Percentiles rank a stretch among this genome's conserved stretches.
These are phyloP conservation scores for Mus minutoides DNA, from an alignment of 2,797 vertebrate species.

Conservation along the genomic window DNA sequence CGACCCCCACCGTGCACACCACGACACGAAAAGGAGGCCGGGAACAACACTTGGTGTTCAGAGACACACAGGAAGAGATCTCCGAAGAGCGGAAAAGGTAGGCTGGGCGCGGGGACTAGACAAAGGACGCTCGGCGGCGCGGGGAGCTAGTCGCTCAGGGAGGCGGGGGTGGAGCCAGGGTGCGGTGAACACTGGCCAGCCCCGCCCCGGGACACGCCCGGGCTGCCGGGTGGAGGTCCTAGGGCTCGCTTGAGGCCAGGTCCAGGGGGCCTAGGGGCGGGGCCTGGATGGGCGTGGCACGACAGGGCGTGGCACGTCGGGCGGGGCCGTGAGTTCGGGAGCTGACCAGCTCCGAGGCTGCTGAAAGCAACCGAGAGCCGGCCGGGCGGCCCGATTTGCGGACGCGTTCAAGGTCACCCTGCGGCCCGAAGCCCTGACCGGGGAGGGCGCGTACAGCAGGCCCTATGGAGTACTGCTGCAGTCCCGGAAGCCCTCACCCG, in stretches of 20 bases:
- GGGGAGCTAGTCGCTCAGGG: conserved; percentile 67
- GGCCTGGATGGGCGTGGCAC: conserved; percentile 69
- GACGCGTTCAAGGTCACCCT: conserved; percentile 80
- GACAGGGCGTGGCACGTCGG: conserved; percentile 63
- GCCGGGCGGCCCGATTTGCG: conserved; percentile 43
- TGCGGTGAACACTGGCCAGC: conserved; percentile 62
- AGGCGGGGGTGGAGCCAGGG: conserved; percentile 73
- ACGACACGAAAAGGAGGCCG: background rate
- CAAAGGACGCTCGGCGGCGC: conserved; percentile 75
- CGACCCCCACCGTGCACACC: background rate
- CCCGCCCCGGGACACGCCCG: conserved; percentile 76
- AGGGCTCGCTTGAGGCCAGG: conserved; percentile 72
- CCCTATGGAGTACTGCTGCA: background rate
- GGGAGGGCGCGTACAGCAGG: conserved; percentile 25
- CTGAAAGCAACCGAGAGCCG: conserved; percentile 67
- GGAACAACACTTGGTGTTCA: conserved; percentile 7
- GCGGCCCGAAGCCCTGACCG: conserved; percentile 66
- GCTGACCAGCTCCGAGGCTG: conserved; percentile 80
- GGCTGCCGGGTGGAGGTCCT: conserved; percentile 66
- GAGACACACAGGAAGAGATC: conserved; percentile 52
- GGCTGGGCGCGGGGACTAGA: conserved; percentile 71
- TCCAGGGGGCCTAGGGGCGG: conserved; percentile 64
- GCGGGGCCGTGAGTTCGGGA: conserved; percentile 73
- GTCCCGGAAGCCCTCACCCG: background rate
- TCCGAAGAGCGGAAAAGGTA: conserved; percentile 46